Evolutionary conservation across 1,140 invertebrate species (phyloP), one percentile per base, ranked within the genome.

Genomic region (Tigriopus japonicus): DNA sequence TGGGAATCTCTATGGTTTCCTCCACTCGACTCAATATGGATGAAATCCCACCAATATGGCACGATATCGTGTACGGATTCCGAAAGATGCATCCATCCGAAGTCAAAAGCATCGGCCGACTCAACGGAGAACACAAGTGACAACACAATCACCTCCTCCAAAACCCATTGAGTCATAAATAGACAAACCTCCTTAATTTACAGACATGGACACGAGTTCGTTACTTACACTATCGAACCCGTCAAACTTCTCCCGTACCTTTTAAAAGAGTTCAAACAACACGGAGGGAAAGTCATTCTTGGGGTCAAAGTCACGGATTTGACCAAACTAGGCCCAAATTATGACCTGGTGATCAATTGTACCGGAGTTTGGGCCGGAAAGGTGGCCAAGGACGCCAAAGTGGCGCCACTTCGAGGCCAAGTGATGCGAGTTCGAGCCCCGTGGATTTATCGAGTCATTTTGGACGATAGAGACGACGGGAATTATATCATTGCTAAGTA

Each of bases 401-500:
- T 85, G 15, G 66, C 67, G 63, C 74, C 84, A 7, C 74, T 84
- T n/a, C 75, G 84, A 64, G 84, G 84, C 17, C 84, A 86, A 71
- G 76, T 62, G 63, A 72, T 71, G 14, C 65, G 78, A 80, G 74
- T 82, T 5, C 69, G 73, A 63, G 82, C 81, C 17, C 77, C 79
- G 13, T 82, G 81, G 80, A 67, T 79, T 6, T 79, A 77, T 64
- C 70, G 76, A 23, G 71, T 67, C 12, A 65, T 79, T 14, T 62
- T 80, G 7, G 77, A 77, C 59, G 75, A 78, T 21, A 72, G 71
- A 23, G 75, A 77, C 53, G 71, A 75, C 60, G 78, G 77, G 54
- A 75, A 80, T 69, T 85, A 85, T 65, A 77, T 86, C 24, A 82
- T 86, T 67, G 81, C 83, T 28, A 85, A 86, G 82, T 85, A 76